phyloP scores from a whole-genome alignment of 2,888 invertebrate species.

The Aphodius sticticus region DNA sequence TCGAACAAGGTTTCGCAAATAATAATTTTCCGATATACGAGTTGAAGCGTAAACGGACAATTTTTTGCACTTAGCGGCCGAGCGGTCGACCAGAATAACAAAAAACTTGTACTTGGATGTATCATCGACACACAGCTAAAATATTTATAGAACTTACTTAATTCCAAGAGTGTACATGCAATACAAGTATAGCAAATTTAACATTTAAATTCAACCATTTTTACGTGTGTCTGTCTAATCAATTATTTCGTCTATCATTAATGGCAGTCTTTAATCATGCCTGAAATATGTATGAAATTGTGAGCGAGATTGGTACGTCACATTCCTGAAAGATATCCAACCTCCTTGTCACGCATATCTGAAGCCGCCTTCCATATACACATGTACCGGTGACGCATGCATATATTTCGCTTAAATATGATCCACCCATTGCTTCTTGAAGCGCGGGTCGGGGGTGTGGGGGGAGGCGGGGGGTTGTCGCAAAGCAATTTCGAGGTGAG shows the following conservation, averaged over 20 bases:
- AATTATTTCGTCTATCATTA: not conserved
- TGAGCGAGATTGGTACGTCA: conserved; percentile 6
- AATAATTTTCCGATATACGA: no score
- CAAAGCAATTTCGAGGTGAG: conserved; percentile 56
- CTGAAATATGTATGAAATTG: conserved; percentile 6
- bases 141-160: no score
- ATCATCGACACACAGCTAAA: no score
- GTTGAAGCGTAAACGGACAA: no score
- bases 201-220: no score
- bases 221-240: no score
- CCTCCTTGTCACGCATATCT: conserved; percentile 10
- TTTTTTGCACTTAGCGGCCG: no score
- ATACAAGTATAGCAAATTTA: no score
- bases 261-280: not conserved
- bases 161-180: no score
- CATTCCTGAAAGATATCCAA: conserved; percentile 15
- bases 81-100: no score
- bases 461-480: conserved; percentile 43
- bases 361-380: conserved; percentile 26
- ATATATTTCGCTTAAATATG: conserved; percentile 39
- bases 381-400: conserved; percentile 27
- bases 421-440: conserved; percentile 51
- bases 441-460: not conserved
- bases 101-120: no score
- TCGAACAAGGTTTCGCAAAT: no score